Evolutionary conservation across 2,888 invertebrate genomes (phyloP), one percentile per base, ranked within the genome.

Genomic region (Dasypogon diadema): DNA sequence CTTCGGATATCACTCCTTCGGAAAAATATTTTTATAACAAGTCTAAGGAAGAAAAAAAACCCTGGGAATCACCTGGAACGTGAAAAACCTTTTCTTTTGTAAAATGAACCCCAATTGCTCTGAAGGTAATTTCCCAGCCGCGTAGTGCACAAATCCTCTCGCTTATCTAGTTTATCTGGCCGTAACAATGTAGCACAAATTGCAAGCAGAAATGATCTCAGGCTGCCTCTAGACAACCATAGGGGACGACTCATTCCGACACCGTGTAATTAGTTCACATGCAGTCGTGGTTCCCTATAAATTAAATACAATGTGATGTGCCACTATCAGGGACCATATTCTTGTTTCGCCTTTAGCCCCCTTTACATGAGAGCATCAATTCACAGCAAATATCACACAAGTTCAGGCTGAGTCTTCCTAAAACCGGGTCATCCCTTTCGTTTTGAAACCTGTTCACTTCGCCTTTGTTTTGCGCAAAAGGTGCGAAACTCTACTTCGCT

Each of bases 221-320:
- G 12, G 12, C 12, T 12, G 48, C 48, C 12, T n/a, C n/a, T n/a
- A n/a, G 42, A 12, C n/a, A 42, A n/a, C 42, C 42, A 12, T 42
- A 42, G 6, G 42, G 42, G 42, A 42, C 42, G 42, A 42, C 42
- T 3, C 42, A 42, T 42, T 42, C n/a, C n/a, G n/a, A 6, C 12
- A 42, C 2, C 42, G 2, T 22, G 48, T 65, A 46, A 65, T 65
- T 65, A 65, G 48, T 65, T 65, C 65, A 63, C 42, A 42, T 63
- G 63, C 63, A 63, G 16, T 26, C 6, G 2, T n/a, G 37, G 3
- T 30, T 10, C n/a, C 22, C 18, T 22, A 63, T 42, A 63, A 63
- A 63, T 37, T 63, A 42, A n/a, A 37, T 22, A 63, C 42, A 42
- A 63, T 42, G 21, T 8, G 34, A 34, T 37, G 60, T n/a, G n/a